Base-by-base conservation (phyloP, 2,888 invertebrate species). In the Dynastes grantii region DNA sequence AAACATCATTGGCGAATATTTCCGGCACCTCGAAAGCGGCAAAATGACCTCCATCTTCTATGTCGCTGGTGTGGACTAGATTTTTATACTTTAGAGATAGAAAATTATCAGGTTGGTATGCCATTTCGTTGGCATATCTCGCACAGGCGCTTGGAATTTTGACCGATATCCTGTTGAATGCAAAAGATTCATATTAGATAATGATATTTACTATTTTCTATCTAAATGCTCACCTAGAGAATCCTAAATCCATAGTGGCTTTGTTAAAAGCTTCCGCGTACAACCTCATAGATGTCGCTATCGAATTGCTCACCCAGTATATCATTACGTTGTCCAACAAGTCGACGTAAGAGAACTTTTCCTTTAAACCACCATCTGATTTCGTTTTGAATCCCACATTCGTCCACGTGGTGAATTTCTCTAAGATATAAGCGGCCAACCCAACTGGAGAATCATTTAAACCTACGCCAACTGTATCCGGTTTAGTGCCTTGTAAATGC, bases 401-500 rank as follows among this genome's bases (percentile, higher is more conserved):
- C 0, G 94, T 94, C 93, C 94, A 93, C 0, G 92, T 91, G 8
- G 93, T 92, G 88, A 95, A 96, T 86, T 97, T 97, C 84, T 97
- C 97, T 3, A 97, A 88, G 64, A 97, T 94, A 85, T 96, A 97
- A 0, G 95, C 95, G 0, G 96, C 96, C 77, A 97, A 87, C 0
- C 96, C 97, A 0, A 94, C 91, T 0, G 97, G 97, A 0, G 94
- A 94, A 82, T 95, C 93, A 32, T 90, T 89, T 49, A 96, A 86
- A 0, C 90, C 93, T 3, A 91, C 89, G 32, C 95, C 94, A 82
- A 96, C 89, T 0, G 97, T 96, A 85, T 97, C 97, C 11, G 97
- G 97, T 87, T 96, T 97, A 0, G 97, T 96, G 0, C 95, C 92
- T 86, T 97, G 97, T 4, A 97, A 82, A 86, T 97, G 96, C 84